These are phyloP conservation scores for Drosophila neoperkinsi DNA, from an alignment of 2,888 invertebrate genomes.

Conservation along the genomic window DNA sequence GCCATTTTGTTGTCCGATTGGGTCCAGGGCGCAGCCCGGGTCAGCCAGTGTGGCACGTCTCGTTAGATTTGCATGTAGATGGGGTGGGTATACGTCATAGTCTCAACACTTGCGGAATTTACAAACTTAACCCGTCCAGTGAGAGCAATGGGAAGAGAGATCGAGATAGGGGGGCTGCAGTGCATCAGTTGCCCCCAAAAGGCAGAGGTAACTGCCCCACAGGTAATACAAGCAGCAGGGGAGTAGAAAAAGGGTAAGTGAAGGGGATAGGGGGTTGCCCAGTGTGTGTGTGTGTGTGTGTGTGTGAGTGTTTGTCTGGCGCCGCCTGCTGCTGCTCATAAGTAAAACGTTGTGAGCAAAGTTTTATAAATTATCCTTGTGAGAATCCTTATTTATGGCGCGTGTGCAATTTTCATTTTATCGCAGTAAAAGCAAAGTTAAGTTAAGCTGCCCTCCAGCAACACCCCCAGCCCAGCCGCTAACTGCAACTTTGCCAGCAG, in stretches of 20 bases:
- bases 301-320: conserved; percentile 61
- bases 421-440: conserved; percentile 84
- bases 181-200: conserved; percentile 40
- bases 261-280: not conserved
- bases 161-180: conserved; percentile 11
- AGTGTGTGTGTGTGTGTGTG: conserved; percentile 6
- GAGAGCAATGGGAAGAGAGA: not conserved
- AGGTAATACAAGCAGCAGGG: conserved; percentile 27
- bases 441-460: conserved; percentile 70
- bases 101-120: conserved; percentile 65
- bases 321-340: conserved; percentile 73
- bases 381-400: conserved; percentile 85
- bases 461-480: conserved; percentile 4
- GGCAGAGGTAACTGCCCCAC: conserved; percentile 43
- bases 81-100: conserved; percentile 62
- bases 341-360: conserved; percentile 83
- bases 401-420: conserved; percentile 85
- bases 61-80: conserved; percentile 23
- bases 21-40: conserved; percentile 30
- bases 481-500: conserved; percentile 57
- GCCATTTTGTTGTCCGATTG: conserved; percentile 53
- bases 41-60: conserved; percentile 23
- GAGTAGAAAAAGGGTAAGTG: not conserved
- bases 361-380: conserved; percentile 85
- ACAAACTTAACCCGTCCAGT: conserved; percentile 60